Evolutionary conservation across 1,140 invertebrate genomes (phyloP).

Genomic region (Arion vulgaris): DNA sequence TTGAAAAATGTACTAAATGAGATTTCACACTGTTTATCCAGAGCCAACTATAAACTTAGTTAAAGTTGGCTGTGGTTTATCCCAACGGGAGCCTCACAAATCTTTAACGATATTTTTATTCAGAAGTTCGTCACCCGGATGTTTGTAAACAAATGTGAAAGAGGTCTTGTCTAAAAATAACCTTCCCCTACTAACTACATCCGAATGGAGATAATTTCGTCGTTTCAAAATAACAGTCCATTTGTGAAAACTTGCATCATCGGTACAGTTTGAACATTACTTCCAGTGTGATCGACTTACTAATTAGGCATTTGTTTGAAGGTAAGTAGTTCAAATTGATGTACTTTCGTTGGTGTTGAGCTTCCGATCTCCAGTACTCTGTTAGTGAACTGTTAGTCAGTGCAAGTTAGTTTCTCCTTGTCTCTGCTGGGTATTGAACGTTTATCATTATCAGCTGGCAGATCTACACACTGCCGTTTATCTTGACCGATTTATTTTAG

Average conservation of each 20-base stretch:
- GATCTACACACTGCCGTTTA: too few relatives aligned
- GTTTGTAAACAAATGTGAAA: slow-evolving; percentile 2
- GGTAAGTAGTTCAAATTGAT: background rate
- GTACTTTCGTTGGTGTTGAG: too few relatives aligned
- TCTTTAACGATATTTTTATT: background rate
- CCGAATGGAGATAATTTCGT: background rate
- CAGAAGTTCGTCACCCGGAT: background rate
- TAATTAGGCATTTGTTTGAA: background rate
- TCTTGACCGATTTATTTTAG: too few relatives aligned
- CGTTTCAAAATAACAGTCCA: background rate
- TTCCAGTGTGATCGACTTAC: background rate
- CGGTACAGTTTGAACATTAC: background rate
- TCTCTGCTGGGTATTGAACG: too few relatives aligned
- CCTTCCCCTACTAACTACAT: background rate
- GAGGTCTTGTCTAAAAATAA: background rate
- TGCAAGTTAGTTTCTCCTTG: too few relatives aligned
- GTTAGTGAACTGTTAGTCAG: too few relatives aligned
- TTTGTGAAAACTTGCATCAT: background rate
- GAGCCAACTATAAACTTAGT: too few relatives aligned
- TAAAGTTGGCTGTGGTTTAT: too few relatives aligned
- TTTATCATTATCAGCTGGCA: too few relatives aligned
- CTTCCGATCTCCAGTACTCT: too few relatives aligned
- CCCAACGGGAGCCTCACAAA: background rate
- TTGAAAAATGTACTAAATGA: too few relatives aligned
- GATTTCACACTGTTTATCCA: too few relatives aligned